phyloP scores from a whole-genome alignment of 2,113 vertebrate genomes.

The Dryoscopus gambensis region DNA sequence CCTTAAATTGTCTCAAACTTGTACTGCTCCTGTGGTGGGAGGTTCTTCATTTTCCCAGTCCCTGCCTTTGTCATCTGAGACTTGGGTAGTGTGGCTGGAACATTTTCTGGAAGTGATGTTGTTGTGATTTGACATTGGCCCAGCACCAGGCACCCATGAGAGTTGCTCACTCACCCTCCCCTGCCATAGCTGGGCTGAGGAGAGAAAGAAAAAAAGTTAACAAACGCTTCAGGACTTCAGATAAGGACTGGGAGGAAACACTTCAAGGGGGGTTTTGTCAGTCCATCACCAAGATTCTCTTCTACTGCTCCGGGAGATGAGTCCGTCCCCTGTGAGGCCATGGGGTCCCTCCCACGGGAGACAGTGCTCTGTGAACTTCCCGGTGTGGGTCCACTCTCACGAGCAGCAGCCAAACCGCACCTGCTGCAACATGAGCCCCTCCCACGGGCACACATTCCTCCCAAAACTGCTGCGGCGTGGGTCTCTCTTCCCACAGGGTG shows the following conservation, averaged over 20 bases:
- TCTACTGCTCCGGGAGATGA: too few species aligned
- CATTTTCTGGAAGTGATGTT: not conserved
- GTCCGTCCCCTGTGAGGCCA: too few species aligned
- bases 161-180: not conserved
- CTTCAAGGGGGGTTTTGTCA: not conserved
- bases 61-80: not conserved
- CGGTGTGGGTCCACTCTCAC: too few species aligned
- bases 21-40: rapidly evolving
- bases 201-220: not conserved
- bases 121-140: not conserved
- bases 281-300: rapidly evolving
- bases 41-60: not conserved
- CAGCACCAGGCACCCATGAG: not conserved
- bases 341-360: too few species aligned
- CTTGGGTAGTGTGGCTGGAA: not conserved
- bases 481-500: too few species aligned
- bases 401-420: too few species aligned
- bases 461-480: too few species aligned
- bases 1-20: not conserved
- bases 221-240: not conserved
- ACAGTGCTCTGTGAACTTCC: too few species aligned
- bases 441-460: too few species aligned
- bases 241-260: not conserved
- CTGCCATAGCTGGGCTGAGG: not conserved
- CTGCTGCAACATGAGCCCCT: too few species aligned